Percentiles rank a stretch among this genome's conserved stretches.
Conservation (phyloP, 2,797 vertebrate species). For the Spatula versicolor region DNA sequence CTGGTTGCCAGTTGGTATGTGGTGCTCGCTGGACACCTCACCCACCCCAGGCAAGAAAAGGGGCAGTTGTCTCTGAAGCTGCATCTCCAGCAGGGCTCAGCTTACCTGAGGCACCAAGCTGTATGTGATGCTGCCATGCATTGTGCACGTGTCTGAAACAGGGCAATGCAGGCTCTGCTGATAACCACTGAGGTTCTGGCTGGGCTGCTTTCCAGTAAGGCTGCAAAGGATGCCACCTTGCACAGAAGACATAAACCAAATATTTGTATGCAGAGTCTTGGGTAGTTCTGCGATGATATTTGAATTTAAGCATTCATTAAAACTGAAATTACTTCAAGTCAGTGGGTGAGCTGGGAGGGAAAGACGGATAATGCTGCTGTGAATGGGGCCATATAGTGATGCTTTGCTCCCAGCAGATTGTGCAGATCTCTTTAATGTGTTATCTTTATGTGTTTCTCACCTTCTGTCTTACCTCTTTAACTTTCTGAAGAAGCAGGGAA, state of each 20-base stretch:
- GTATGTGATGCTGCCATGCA: not conserved
- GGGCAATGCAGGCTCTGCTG: not conserved
- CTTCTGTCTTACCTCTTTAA: conserved; percentile 65
- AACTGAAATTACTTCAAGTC: conserved; percentile 46
- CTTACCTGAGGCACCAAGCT: not conserved
- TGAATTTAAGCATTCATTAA: conserved; percentile 65
- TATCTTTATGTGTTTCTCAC: conserved; percentile 61
- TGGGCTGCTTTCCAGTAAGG: not conserved
- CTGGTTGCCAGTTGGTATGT: not conserved
- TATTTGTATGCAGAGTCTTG: conserved; percentile 60
- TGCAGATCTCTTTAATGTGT: conserved; percentile 48
- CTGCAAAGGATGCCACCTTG: conserved; percentile 54
- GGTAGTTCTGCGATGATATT: conserved; percentile 27
- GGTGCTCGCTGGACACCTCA: not conserved
- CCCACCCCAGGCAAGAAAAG: not conserved
- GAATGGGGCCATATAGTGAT: conserved; percentile 44
- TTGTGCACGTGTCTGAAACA: not conserved
- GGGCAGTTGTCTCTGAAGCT: not conserved
- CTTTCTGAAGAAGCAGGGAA: conserved; percentile 46
- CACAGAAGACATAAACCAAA: conserved; percentile 38
- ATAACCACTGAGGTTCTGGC: not conserved
- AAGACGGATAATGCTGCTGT: conserved; percentile 40
- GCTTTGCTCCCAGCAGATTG: conserved; percentile 46
- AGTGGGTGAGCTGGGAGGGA: conserved; percentile 49
- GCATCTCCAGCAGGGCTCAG: not conserved